Evolutionary conservation across 92 coral and sea anemone genomes (phyloP).

Genomic region (Pocillopora grandis): DNA sequence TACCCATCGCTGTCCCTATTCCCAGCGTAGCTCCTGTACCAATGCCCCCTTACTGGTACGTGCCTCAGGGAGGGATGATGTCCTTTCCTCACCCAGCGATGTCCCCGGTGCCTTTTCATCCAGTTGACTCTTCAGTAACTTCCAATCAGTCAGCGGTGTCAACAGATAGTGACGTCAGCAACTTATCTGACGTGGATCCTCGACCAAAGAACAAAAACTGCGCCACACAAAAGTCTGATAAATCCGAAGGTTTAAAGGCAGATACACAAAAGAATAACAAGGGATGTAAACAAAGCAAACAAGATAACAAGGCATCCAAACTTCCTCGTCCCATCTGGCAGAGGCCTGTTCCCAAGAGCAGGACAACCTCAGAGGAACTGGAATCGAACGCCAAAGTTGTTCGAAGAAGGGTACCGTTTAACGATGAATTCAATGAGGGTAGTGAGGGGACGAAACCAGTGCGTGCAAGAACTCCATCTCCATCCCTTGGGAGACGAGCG

Average conservation of each 20-base stretch:
- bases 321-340: constrained; percentile 80
- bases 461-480: constrained; percentile 56
- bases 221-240: constrained; percentile 10
- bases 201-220: constrained; percentile 5
- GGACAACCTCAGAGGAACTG: constrained; percentile 6
- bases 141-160: constrained; percentile 23
- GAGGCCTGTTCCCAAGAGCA: constrained; percentile 32
- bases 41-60: constrained; percentile 79
- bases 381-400: background rate
- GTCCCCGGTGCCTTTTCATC: constrained; percentile 53
- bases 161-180: constrained; percentile 20
- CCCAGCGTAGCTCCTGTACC: constrained; percentile 56
- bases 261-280: constrained; percentile 14
- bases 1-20: constrained; percentile 78
- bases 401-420: background rate
- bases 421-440: background rate
- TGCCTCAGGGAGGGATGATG: constrained; percentile 69
- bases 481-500: constrained; percentile 34
- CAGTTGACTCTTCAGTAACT: constrained; percentile 27
- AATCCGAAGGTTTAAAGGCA: background rate
- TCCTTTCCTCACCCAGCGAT: constrained; percentile 64
- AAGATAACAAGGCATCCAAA: constrained; percentile 42
- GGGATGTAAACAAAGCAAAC: constrained; percentile 14
- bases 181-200: background rate
- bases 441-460: constrained; percentile 8